Base-by-base conservation (phyloP, 2,797 vertebrate genomes). In the Cuculus canorus region DNA sequence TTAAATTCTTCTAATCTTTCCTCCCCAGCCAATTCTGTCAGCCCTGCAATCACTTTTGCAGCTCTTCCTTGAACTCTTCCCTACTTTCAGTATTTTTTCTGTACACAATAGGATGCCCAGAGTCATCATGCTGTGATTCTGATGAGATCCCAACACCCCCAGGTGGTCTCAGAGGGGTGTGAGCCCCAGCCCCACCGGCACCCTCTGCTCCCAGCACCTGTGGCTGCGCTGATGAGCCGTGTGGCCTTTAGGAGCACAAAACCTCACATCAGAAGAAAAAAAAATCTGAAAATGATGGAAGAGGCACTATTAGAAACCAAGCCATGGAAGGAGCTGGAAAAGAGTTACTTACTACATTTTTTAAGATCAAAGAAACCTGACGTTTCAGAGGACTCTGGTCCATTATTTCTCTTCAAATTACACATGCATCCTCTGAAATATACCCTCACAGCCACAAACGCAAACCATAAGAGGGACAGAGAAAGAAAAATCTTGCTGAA, bases 401-500 rank as follows among this genome's bases (percentile, higher is more conserved):
- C 22, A 23, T 93, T 85, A 57, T 84, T 96, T 91, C 82, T 85
- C 27, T 84, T 59, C 60, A 77, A 65, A 89, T 94, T 77, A 60
- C 54, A 52, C 16, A 28, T 27, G 30, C 53, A 78, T 94, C 78
- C 64, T 91, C 89, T 90, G 84, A 89, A 66, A 84, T 35, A 63
- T 63, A 82, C 27, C 57, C 92, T 69, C 11, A 1, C 81, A 94
- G 80, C 47, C 52, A 66, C 41, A 86, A 82, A 77, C 39, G 66
- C 35, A 72, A 80, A 92, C 79, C 88, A 82, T 35, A 37, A 92
- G 88, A 92, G 41, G 64, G 70, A 86, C 33, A 77, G 35, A 86
- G 77, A 68, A 77, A 88, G 90, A 86, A 90, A 90, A 95, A 90
- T 82, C 88, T 53, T 93, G 90, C 93, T 90, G 95, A 97, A 96